Base-by-base conservation (phyloP, 1,140 invertebrate genomes). In the Uloborus diversus region DNA sequence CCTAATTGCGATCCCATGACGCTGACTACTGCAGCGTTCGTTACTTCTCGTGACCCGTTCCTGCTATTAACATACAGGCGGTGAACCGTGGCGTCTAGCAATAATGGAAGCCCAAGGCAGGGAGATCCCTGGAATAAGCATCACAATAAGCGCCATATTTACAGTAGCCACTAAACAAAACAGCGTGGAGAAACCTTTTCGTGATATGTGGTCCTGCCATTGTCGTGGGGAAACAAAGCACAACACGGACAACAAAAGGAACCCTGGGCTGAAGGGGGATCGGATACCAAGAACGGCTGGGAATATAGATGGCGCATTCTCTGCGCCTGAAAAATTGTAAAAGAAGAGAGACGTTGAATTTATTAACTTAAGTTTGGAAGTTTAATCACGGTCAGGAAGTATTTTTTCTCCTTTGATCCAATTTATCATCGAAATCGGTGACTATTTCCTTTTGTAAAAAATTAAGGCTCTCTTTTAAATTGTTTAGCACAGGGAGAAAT, bases 231-330 rank as follows among this genome's bases (percentile, higher is more conserved):
- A 73, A 73, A 73, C 70, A 73, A 73, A 47, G 70, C 56, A 23
- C n/a, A 35, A 20, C 30, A 35, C 27, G 23, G 56, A 73, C 70
- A 73, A 73, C 57, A 73, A 61, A 47, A 49, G 70, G 70, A n/a
- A 35, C 23, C 49, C 49, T 23, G n/a, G n/a, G 51, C 32, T 56
- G 66, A 56, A 35, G 51, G 66, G 33, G 27, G 32, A 49, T 51
- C 66, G 32, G 57, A 59, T 17, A 56, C 56, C 59, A 73, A 49
- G 61, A 73, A 32, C 33, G 23, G 37, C 56, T 62, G 37, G 59
- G 70, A 73, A 73, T 73, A 59, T 73, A 57, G 70, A 73, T 73
- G 70, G 70, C 37, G 70, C 20, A 73, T 73, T 73, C 62, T 73
- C 69, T 49, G 20, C 69, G 23, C 69, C 23, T 27, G 70, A 59